Evolutionary conservation across 2,113 vertebrate genomes (phyloP).

Genomic region (Microcebus murinus): DNA sequence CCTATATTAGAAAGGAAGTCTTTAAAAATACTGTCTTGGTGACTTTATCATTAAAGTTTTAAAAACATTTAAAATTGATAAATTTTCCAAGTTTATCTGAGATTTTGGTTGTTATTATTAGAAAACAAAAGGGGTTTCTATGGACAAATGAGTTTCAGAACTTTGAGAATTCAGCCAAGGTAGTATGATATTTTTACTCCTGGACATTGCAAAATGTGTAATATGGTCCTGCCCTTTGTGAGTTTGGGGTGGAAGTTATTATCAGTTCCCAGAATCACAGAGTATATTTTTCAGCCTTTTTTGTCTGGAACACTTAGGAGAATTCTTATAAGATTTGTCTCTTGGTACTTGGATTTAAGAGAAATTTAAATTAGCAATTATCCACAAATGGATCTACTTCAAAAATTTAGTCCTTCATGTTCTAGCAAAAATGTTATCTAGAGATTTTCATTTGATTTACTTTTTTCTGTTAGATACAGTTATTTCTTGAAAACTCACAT

Average conservation of each 20-base stretch:
- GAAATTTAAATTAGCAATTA: not conserved
- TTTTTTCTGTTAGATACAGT: not conserved
- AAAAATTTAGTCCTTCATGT: not conserved
- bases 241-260: not conserved
- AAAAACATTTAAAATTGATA: not conserved
- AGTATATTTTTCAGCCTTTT: not conserved
- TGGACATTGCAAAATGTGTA: not conserved
- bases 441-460: constrained; percentile 8
- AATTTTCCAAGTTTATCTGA: not conserved
- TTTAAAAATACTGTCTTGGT: not conserved
- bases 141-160: not conserved
- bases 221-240: not conserved
- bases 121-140: not conserved
- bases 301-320: not conserved
- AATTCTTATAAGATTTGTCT: not conserved
- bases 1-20: not conserved
- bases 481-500: not conserved
- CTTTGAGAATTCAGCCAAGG: not conserved
- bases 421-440: constrained; percentile 26
- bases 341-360: not conserved
- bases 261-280: not conserved
- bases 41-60: not conserved
- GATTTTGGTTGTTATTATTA: not conserved
- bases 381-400: not conserved
- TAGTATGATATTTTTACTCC: not conserved